Base-by-base conservation (phyloP, 1,140 invertebrate species). In the Pachyrhynchus sulphureomaculatus region DNA sequence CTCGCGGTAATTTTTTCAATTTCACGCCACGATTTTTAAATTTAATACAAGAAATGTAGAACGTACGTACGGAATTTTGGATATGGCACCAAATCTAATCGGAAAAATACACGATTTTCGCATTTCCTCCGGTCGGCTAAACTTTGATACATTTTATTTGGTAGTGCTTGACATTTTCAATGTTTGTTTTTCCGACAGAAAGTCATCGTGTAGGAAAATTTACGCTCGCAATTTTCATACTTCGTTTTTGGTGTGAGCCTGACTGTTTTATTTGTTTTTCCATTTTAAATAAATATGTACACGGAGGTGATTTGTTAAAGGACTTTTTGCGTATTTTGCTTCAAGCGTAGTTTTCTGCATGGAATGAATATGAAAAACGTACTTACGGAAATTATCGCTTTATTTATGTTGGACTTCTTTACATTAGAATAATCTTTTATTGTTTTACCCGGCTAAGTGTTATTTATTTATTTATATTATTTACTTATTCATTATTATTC, bases 61-160 rank as follows among this genome's bases (percentile, higher is more conserved):
- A 33, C 29, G 39, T 56, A 34, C 21, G 37, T 56, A 34, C 21
- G 37, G 39, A 45, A 56, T 56, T 56, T 56, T 32, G 39, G 39
- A 42, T 29, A 29, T 29, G 26, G 26, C 26, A 29, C 53, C 42
- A 42, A 56, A 56, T 39, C 42, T 56, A 45, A 56, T 56, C 53
- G 53, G 53, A 18, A 45, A 56, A 56, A 42, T 56, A 56, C 39
- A 56, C 39, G 39, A 41, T 42, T 56, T 56, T 56, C 20, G n/a
- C 53, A 33, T 56, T 56, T 45, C 26, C 53, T 21, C 17, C 39
- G 53, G 53, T 56, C 39, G 53, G 37, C 53, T 44, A 42, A 56
- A 56, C 53, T 56, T 34, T 41, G 53, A 56, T 42, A 56, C 53
- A 56, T 56, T 56, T 56, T 56, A 56, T 56, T 56, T 37, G 53